Conservation (phyloP, 92 coral and sea anemone species). For the Parazoanthus darwini region DNA sequence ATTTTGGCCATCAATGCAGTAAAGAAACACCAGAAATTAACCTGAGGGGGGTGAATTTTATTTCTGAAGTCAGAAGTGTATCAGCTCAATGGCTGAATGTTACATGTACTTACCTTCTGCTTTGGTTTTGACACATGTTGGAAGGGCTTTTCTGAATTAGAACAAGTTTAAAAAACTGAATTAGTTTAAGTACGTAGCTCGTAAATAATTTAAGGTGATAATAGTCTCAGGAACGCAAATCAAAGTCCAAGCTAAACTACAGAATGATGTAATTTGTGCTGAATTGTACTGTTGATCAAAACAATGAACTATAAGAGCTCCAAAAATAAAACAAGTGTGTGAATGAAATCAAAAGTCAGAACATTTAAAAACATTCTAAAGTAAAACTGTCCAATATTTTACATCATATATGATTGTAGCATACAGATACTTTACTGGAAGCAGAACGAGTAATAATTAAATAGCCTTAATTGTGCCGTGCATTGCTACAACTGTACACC, state of each 20-base stretch:
- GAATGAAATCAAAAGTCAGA: background rate
- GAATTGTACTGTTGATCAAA: background rate
- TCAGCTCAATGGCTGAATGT: background rate
- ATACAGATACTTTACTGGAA: background rate
- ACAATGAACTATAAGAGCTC: no score
- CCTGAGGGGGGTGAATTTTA: no score
- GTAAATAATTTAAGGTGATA: background rate
- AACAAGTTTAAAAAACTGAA: background rate
- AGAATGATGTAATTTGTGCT: background rate
- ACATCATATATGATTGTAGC: background rate
- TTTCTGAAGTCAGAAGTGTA: no score
- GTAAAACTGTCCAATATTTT: no score
- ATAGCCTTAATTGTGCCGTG: background rate
- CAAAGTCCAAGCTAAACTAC: background rate
- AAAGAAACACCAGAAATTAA: no score
- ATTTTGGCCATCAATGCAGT: background rate
- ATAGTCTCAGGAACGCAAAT: background rate
- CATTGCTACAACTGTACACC: no score
- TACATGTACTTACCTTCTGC: slow-evolving; percentile 2
- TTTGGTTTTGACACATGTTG: slow-evolving; percentile 27
- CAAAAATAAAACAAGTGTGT: no score
- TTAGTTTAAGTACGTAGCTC: background rate
- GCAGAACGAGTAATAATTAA: no score
- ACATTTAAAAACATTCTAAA: background rate
- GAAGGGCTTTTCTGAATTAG: slow-evolving; percentile 23